A percentile compares a stretch with the other conserved stretches of the same genome.
Evolutionary conservation across 1,140 invertebrate genomes (phyloP).

Genomic region (Alviniconcha marisindica): DNA sequence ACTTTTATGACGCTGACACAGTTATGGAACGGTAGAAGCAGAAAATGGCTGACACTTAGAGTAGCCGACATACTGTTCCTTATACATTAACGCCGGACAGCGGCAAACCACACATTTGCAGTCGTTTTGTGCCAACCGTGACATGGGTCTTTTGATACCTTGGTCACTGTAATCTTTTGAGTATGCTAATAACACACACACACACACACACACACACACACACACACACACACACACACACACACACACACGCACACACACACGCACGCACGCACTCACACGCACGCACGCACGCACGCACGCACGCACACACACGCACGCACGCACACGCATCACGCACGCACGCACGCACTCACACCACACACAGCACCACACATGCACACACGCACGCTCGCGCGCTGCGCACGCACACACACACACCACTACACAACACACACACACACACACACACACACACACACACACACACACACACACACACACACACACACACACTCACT

Average conservation of each 20-base stretch:
- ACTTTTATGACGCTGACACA: too few species aligned
- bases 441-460: neutral
- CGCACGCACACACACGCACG: too few species aligned
- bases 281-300: too few species aligned
- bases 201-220: neutral
- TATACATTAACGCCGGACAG: neutral
- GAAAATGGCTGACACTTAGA: neutral
- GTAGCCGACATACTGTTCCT: neutral
- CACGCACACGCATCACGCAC: too few species aligned
- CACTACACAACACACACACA: constrained; percentile 20
- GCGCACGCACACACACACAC: neutral
- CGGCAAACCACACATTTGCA: neutral
- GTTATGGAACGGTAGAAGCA: neutral
- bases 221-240: neutral
- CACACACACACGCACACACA: neutral
- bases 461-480: constrained; percentile 6
- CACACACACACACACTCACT: neutral
- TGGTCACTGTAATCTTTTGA: too few species aligned
- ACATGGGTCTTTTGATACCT: too few species aligned
- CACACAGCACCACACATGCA: too few species aligned
- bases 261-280: neutral
- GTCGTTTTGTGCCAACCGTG: too few species aligned
- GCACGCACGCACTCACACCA: too few species aligned
- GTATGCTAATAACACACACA: neutral
- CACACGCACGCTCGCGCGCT: too few species aligned